Conservation (phyloP, 1,140 invertebrate genomes). For the Mylabris phalerata region DNA sequence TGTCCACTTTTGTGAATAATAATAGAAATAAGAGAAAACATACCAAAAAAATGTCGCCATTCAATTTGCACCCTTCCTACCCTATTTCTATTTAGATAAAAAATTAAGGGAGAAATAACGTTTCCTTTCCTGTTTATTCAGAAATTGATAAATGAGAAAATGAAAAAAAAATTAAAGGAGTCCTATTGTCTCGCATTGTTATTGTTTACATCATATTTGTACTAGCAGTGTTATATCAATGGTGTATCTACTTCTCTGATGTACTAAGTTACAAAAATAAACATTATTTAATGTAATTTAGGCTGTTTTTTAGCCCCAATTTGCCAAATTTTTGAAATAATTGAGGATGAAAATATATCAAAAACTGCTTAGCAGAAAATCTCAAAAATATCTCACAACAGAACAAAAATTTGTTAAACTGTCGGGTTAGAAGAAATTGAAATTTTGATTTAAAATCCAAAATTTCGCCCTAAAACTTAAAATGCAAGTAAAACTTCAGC, state of each 20-base stretch:
- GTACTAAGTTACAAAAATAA: slow-evolving; percentile 29
- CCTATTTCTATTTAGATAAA: slow-evolving; percentile 1
- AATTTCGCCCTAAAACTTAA: too few species aligned
- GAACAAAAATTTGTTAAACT: too few species aligned
- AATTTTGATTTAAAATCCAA: too few species aligned
- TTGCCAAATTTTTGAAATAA: too few species aligned
- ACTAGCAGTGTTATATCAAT: slow-evolving; percentile 36
- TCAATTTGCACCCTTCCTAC: background rate
- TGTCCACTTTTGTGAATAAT: background rate
- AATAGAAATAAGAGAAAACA: too few species aligned
- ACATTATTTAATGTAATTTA: slow-evolving; percentile 31
- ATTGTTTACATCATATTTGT: slow-evolving; percentile 38
- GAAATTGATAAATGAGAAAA: too few species aligned
- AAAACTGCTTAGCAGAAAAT: too few species aligned
- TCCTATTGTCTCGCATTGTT: slow-evolving; percentile 23
- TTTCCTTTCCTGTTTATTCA: background rate
- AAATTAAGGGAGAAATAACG: background rate
- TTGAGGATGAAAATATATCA: too few species aligned
- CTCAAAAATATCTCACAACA: too few species aligned
- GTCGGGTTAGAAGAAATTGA: too few species aligned
- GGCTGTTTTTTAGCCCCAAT: background rate
- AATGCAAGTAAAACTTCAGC: too few species aligned
- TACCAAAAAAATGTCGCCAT: background rate
- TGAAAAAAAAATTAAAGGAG: too few species aligned
- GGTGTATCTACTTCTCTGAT: slow-evolving; percentile 38